Conservation (phyloP, 2,113 vertebrate species). For the Atractosteus spatula region DNA sequence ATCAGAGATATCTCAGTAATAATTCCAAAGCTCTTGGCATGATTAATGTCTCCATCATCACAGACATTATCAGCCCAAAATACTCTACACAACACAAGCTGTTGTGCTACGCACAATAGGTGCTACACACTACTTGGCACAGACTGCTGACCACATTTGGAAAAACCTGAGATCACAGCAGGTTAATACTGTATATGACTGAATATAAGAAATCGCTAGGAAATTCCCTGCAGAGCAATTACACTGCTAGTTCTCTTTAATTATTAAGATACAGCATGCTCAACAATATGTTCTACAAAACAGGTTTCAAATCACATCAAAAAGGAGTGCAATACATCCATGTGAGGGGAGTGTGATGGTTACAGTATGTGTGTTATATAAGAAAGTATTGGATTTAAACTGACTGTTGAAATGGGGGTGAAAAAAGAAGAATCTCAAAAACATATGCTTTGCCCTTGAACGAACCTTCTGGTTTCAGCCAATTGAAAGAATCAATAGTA, state of each 20-base stretch:
- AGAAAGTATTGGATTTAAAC: too few species aligned
- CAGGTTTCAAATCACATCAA: not conserved
- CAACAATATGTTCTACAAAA: conserved; percentile 8
- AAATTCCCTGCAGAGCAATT: conserved; percentile 20
- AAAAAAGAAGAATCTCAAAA: too few species aligned
- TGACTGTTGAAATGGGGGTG: too few species aligned
- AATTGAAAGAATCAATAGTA: too few species aligned
- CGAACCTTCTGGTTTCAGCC: too few species aligned
- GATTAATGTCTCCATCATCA: too few species aligned
- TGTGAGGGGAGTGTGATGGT: too few species aligned
- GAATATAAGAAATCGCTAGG: conserved; percentile 12
- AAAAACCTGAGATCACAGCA: not conserved
- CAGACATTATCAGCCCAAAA: too few species aligned
- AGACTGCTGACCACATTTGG: not conserved
- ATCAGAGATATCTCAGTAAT: too few species aligned
- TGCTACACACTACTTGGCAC: not conserved
- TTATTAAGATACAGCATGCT: conserved; percentile 40
- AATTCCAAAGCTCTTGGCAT: too few species aligned
- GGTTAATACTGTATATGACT: not conserved
- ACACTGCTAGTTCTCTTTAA: conserved; percentile 24
- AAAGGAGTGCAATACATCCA: not conserved
- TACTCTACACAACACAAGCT: too few species aligned
- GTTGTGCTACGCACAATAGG: not conserved
- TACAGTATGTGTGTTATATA: not conserved
- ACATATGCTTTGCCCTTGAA: too few species aligned